Percentiles rank a stretch among this genome's conserved stretches.
These are phyloP conservation scores for Ornithorhynchus anatinus DNA, from an alignment of 2,113 vertebrate species.

Conservation along the genomic window DNA sequence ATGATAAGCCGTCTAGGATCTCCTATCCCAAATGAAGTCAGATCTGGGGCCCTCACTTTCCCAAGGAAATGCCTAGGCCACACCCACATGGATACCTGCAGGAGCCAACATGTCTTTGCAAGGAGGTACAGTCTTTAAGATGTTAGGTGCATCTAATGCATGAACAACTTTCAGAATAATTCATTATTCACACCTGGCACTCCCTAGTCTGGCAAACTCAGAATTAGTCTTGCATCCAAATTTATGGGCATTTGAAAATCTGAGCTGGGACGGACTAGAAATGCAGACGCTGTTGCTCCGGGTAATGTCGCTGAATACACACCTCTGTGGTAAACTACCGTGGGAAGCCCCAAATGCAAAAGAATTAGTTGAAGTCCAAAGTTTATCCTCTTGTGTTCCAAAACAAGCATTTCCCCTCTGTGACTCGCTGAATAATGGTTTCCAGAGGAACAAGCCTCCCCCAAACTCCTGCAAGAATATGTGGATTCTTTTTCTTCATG, in stretches of 20 bases:
- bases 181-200: conserved; percentile 3
- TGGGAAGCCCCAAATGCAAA: background rate
- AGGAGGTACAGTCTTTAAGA: conserved; percentile 4
- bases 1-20: background rate
- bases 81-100: background rate
- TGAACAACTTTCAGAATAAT: conserved; percentile 5
- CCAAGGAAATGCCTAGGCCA: conserved; percentile 26
- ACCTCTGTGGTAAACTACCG: background rate
- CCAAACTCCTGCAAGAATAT: too few relatives aligned
- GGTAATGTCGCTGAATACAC: too few relatives aligned
- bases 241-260: background rate
- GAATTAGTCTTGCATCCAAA: background rate
- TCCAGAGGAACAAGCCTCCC: too few relatives aligned
- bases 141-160: conserved; percentile 8
- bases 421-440: too few relatives aligned
- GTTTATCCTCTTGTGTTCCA: background rate
- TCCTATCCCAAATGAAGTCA: background rate
- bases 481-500: too few relatives aligned
- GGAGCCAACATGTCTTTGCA: conserved; percentile 27
- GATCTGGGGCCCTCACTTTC: background rate
- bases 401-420: background rate
- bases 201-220: conserved; percentile 24
- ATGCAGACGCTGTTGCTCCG: too few relatives aligned
- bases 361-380: background rate
- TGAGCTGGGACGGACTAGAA: background rate